Conservation (phyloP, 2,888 invertebrate genomes). For the Euplagia quadripunctaria region DNA sequence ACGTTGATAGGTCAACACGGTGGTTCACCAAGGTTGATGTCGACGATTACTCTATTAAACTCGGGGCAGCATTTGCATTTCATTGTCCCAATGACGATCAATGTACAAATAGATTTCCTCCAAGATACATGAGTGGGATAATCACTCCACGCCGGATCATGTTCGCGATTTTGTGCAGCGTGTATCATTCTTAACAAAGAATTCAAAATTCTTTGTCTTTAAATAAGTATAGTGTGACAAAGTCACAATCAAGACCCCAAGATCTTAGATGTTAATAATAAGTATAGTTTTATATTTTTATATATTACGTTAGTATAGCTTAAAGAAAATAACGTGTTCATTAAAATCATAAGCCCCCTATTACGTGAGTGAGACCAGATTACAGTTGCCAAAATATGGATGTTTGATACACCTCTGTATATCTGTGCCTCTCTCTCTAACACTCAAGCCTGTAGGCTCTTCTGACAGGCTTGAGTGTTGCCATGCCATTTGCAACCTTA, state of each 20-base stretch:
- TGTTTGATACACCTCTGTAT: background rate
- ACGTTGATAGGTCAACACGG: background rate
- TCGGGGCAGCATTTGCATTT: constrained; percentile 1
- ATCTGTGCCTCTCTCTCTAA: too few species aligned
- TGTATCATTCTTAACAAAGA: background rate
- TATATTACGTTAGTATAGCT: background rate
- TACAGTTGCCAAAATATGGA: background rate
- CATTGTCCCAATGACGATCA: background rate
- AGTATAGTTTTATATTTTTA: background rate
- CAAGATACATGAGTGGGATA: background rate
- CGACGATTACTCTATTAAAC: constrained; percentile 2
- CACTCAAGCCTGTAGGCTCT: too few species aligned
- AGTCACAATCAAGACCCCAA: background rate
- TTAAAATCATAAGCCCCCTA: background rate
- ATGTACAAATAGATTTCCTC: background rate
- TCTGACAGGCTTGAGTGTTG: too few species aligned
- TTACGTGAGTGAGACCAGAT: background rate
- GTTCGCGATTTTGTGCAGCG: background rate
- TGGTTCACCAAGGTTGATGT: background rate
- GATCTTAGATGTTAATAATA: background rate
- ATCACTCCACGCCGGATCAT: background rate
- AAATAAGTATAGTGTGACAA: background rate
- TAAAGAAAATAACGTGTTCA: background rate
- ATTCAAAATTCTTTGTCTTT: background rate
- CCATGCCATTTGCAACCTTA: too few species aligned